Evolutionary conservation across 2,888 invertebrate species (phyloP), one percentile per base, ranked within the genome.

Genomic region (Alentia gelatinosa): DNA sequence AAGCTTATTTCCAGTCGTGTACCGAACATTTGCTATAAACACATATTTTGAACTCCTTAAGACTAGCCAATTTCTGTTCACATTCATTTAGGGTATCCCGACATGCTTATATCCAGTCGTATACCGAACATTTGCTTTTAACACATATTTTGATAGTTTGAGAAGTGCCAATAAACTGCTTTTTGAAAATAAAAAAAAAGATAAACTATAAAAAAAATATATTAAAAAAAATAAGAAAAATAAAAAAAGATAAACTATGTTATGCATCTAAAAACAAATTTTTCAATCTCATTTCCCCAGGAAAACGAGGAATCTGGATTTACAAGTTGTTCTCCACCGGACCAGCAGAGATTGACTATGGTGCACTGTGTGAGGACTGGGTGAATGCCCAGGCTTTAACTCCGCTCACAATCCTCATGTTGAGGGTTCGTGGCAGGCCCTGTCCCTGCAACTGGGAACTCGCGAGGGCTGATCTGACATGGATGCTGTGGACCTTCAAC

Each of bases 291-390:
- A 9, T 68, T 68, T 68, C 4, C 7, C 7, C 35, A 83, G 83
- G 83, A 4, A 1, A 7, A 39, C 35, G 3, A 37, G 83, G 83
- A n/a, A 35, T 40, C 23, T 83, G 83, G 83, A 23, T 83, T 23
- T 40, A 83, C 30, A 19, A 83, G 23, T 39, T 83, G 1, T 75
- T 75, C 56, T 30, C 26, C 3, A 35, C 83, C 1, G 83, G 37
- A 12, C 23, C 39, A 0, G 39, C 5, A 39, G n/a, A 23, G 19
- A 37, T 83, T n/a, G 83, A 83, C 40, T 83, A 83, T 35, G 83
- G 40, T 1, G 83, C 40, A 7, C 39, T 83, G 39, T 83, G 83
- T 83, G 83, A 83, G 37, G 37, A 83, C 39, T 83, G 83, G 83
- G 39, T 83, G 0, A 83, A 1, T 3, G 5, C 1, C 35, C 83